These are phyloP conservation scores for Clinocottus analis DNA, from an alignment of 2,113 vertebrate species.

Conservation along the genomic window DNA sequence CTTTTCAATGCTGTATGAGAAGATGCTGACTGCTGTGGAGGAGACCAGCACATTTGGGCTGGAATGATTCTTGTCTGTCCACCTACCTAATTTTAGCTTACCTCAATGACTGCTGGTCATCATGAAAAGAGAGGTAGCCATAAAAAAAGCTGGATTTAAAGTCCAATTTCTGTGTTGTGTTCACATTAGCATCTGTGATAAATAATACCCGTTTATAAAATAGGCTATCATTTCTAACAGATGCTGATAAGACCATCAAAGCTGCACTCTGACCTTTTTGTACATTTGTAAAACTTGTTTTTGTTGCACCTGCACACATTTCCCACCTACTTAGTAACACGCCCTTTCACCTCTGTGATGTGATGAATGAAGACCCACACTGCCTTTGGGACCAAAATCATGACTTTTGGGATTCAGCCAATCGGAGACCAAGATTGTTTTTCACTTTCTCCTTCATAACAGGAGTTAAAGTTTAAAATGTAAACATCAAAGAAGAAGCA, in stretches of 20 bases:
- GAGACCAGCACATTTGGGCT: slow-evolving; percentile 97
- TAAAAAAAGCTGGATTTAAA: slow-evolving; percentile 10
- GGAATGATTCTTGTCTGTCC: slow-evolving; percentile 77
- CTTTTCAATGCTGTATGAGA: slow-evolving; percentile 95
- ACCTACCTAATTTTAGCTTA: not conserved
- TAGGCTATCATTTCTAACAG: slow-evolving; percentile 1
- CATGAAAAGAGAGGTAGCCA: not conserved
- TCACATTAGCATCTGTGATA: too few species aligned
- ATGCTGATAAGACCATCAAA: not conserved
- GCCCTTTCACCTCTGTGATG: slow-evolving; percentile 14
- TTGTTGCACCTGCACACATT: slow-evolving; percentile 30
- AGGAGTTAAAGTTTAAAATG: not conserved
- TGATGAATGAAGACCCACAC: slow-evolving; percentile 39
- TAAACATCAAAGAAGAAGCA: slow-evolving; percentile 29
- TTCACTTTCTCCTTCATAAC: slow-evolving; percentile 18
- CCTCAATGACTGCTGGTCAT: not conserved
- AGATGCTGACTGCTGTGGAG: slow-evolving; percentile 95
- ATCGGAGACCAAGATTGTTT: not conserved
- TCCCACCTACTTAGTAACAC: slow-evolving; percentile 16
- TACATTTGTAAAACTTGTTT: not conserved
- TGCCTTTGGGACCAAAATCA: slow-evolving; percentile 40
- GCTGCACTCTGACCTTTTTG: slow-evolving; percentile 3
- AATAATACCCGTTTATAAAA: too few species aligned
- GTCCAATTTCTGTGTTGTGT: not conserved
- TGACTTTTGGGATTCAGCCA: slow-evolving; percentile 11